Evolutionary conservation across 2,888 invertebrate species (phyloP).

Genomic region (Temnothorax ravouxi): DNA sequence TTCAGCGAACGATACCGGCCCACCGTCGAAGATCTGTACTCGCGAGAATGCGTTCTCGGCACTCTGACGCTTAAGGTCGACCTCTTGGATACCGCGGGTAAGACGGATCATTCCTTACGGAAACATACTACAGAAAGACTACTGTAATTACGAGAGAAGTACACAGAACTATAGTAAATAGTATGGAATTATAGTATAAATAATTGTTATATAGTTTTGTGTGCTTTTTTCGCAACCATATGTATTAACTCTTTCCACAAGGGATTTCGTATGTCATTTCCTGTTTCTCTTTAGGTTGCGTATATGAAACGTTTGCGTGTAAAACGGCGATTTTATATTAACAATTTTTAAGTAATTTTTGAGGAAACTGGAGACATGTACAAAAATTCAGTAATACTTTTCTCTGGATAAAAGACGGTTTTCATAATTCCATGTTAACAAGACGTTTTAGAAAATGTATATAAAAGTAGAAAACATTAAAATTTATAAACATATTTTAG

Average conservation of each 20-base stretch:
- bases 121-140: no score
- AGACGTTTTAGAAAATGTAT: not conserved
- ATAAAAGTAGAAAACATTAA: not conserved
- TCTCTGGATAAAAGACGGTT: not conserved
- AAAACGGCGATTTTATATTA: not conserved
- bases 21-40: slow-evolving; percentile 96
- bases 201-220: no score
- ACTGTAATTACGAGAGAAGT: no score
- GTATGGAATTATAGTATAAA: no score
- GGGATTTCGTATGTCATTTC: not conserved
- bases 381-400: not conserved
- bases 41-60: slow-evolving; percentile 93
- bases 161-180: no score
- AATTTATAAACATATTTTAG: not conserved
- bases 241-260: no score
- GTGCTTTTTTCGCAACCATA: no score
- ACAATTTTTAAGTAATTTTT: not conserved
- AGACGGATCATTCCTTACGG: not conserved
- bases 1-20: slow-evolving; percentile 94
- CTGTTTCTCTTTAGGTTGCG: not conserved
- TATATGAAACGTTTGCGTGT: not conserved
- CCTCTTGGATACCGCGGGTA: slow-evolving; percentile 85
- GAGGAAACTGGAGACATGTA: not conserved
- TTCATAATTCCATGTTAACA: not conserved
- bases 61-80: slow-evolving; percentile 91